Evolutionary conservation across 2,113 vertebrate genomes (phyloP).

Genomic region (Percopsis transmontana): DNA sequence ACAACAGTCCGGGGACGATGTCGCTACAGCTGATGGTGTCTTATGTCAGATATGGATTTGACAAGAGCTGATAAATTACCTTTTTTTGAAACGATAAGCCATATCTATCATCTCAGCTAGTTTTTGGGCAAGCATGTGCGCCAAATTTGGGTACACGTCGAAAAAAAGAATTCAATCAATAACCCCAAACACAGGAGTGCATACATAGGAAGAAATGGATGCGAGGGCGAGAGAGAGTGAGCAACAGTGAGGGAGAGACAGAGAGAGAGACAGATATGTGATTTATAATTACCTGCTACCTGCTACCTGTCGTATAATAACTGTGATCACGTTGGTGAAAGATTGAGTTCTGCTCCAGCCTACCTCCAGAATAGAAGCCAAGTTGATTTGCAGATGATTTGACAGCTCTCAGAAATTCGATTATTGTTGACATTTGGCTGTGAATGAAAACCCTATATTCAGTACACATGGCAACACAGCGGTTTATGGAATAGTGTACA

Average conservation of each 20-base stretch:
- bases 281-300: slow-evolving; percentile 27
- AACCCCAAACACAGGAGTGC: slow-evolving; percentile 17
- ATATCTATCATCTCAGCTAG: slow-evolving; percentile 60
- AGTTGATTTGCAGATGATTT: slow-evolving; percentile 40
- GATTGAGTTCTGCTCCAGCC: not conserved
- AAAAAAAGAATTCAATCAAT: slow-evolving; percentile 43
- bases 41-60: slow-evolving; percentile 68
- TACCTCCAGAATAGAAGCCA: slow-evolving; percentile 1
- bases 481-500: slow-evolving; percentile 31
- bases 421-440: slow-evolving; percentile 63
- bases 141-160: slow-evolving; percentile 11
- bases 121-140: slow-evolving; percentile 31
- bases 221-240: too few species aligned
- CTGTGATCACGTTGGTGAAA: slow-evolving; percentile 25
- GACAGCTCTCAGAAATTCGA: slow-evolving; percentile 42
- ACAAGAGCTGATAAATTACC: slow-evolving; percentile 67
- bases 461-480: slow-evolving; percentile 12
- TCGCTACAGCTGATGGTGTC: slow-evolving; percentile 39
- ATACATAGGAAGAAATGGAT: slow-evolving; percentile 6
- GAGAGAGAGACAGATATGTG: slow-evolving; percentile 32
- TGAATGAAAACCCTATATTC: slow-evolving; percentile 38
- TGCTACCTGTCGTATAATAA: slow-evolving; percentile 33
- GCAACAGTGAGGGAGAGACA: too few species aligned
- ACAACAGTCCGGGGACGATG: slow-evolving; percentile 32
- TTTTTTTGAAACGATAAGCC: slow-evolving; percentile 61